A percentile compares a stretch with the other conserved stretches of the same genome.
Conservation (phyloP, 2,113 vertebrate species). For the Bostrychus sinensis region DNA sequence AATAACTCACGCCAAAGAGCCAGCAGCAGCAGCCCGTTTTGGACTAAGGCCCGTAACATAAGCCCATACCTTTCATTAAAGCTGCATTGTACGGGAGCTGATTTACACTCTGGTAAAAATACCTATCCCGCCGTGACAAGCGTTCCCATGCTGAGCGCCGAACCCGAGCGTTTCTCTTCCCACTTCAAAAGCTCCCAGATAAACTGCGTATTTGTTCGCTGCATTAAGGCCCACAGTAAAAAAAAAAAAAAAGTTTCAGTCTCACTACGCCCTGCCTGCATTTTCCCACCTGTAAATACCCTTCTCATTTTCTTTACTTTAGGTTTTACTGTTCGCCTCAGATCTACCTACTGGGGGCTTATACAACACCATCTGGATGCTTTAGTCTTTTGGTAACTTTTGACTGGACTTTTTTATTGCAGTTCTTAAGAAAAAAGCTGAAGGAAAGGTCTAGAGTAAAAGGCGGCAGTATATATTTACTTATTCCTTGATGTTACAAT, state of each 20-base stretch:
- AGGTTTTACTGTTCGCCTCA: not conserved
- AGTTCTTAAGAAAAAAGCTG: not conserved
- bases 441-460: not conserved
- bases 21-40: conserved; percentile 3
- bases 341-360: conserved; percentile 1
- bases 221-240: conserved; percentile 23
- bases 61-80: conserved; percentile 27
- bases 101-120: conserved; percentile 36
- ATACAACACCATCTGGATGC: not conserved
- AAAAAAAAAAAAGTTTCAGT: conserved; percentile 3
- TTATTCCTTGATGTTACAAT: no score
- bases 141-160: conserved; percentile 22
- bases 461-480: no score
- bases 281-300: conserved; percentile 17
- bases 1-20: not conserved
- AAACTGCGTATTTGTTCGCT: conserved; percentile 32
- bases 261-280: not conserved
- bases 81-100: conserved; percentile 23
- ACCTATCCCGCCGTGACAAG: conserved; percentile 29
- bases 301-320: conserved; percentile 15
- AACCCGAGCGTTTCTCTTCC: conserved; percentile 8
- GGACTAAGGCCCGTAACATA: conserved; percentile 22
- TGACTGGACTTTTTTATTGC: not conserved
- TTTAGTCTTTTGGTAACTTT: not conserved
- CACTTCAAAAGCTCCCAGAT: conserved; percentile 29